These are phyloP conservation scores for Bagarius yarrelli DNA, from an alignment of 2,113 vertebrate species.

Conservation along the genomic window DNA sequence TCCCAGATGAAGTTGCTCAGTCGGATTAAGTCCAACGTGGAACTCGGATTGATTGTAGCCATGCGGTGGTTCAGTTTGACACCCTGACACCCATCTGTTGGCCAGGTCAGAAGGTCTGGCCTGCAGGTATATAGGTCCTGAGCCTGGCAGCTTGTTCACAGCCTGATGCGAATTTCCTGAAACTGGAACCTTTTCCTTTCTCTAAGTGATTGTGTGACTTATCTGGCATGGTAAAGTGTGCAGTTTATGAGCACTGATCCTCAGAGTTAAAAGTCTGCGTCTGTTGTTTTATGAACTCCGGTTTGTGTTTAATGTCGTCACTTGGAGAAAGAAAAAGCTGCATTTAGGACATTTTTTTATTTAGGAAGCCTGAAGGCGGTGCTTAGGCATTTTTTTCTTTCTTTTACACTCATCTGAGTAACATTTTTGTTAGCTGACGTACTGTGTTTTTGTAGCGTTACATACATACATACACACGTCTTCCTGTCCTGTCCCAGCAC, in stretches of 20 bases:
- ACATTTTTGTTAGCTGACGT: not conserved
- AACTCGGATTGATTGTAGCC: not conserved
- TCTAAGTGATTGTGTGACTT: not conserved
- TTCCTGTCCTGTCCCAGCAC: not conserved
- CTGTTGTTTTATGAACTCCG: not conserved
- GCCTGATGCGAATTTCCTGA: slow-evolving; percentile 30
- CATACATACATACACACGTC: not conserved
- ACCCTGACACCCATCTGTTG: slow-evolving; percentile 39
- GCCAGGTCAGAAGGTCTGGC: slow-evolving; percentile 13
- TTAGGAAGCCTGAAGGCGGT: not conserved
- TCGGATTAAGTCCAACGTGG: slow-evolving; percentile 5
- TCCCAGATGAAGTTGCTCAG: not conserved
- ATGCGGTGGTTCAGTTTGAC: slow-evolving; percentile 40
- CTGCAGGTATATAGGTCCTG: slow-evolving; percentile 29
- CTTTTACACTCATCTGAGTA: not conserved
- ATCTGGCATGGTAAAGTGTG: not conserved
- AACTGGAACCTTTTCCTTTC: slow-evolving; percentile 35
- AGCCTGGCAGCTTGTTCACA: slow-evolving; percentile 44
- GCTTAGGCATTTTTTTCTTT: not conserved
- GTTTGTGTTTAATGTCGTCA: not conserved
- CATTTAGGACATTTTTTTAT: not conserved
- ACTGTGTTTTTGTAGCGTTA: too few species aligned
- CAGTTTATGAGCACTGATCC: not conserved
- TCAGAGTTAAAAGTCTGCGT: not conserved
- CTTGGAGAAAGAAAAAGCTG: not conserved